phyloP scores from a whole-genome alignment of 2,113 vertebrate species.

The Poeciliopsis occidentalis region DNA sequence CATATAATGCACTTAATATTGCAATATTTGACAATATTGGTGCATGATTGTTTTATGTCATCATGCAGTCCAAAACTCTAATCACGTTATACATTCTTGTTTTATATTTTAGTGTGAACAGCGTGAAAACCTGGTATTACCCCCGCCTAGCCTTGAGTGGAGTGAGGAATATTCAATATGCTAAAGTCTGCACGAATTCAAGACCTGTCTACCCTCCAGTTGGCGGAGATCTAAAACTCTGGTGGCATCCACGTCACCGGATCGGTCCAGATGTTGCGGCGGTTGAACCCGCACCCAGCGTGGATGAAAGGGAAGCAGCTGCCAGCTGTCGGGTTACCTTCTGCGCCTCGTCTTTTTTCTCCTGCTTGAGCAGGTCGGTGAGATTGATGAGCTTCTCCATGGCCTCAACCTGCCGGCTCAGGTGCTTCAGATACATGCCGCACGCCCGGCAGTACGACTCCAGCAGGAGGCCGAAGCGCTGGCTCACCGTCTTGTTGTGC shows the following conservation, averaged over 20 bases:
- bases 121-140: too few relatives aligned
- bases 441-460: constrained; percentile 97
- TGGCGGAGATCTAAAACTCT: neutral
- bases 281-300: constrained; percentile 39
- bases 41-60: too few relatives aligned
- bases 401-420: constrained; percentile 96
- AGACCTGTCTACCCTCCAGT: neutral
- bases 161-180: neutral
- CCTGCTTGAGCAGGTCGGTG: constrained; percentile 99
- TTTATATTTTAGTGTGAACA: too few relatives aligned
- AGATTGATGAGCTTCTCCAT: constrained; percentile 99
- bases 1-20: too few relatives aligned
- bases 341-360: constrained; percentile 98
- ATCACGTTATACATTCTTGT: too few relatives aligned
- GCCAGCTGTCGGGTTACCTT: constrained; percentile 82
- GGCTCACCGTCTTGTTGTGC: constrained; percentile 99
- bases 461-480: constrained; percentile 95
- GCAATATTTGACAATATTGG: too few relatives aligned
- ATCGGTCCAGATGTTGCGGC: constrained; percentile 42
- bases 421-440: constrained; percentile 98
- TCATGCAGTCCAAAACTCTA: too few relatives aligned
- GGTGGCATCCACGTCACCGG: constrained; percentile 3
- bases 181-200: neutral
- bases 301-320: constrained; percentile 47
- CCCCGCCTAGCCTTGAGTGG: neutral